A percentile compares a stretch with the other conserved stretches of the same genome.
phyloP scores from a whole-genome alignment of 2,113 vertebrate genomes.

The Paedocypris sp. region DNA sequence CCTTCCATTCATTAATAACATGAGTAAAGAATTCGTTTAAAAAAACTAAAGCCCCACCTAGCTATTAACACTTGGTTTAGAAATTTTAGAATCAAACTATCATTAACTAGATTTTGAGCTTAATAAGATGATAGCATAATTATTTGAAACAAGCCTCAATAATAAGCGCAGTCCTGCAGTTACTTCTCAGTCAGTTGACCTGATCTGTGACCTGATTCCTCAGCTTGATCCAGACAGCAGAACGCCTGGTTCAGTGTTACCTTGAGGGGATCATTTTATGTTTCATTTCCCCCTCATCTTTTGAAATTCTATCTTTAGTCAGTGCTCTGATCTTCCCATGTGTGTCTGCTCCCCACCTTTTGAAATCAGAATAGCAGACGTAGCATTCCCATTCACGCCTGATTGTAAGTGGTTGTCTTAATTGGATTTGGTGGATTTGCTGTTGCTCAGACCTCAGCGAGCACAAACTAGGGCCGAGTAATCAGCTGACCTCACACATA shows the following conservation, averaged over 20 bases:
- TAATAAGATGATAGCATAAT: no score
- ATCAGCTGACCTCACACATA: conserved; percentile 14
- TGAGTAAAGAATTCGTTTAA: no score
- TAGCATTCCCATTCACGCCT: not conserved
- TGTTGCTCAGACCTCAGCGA: conserved; percentile 21
- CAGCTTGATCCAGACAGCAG: conserved; percentile 4
- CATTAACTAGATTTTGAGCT: no score
- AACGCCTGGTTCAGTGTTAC: conserved; percentile 10
- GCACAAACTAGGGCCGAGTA: not conserved
- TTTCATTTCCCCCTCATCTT: not conserved
- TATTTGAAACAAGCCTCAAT: no score
- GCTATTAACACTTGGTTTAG: no score
- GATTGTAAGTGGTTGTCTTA: not conserved
- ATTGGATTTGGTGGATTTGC: conserved; percentile 32
- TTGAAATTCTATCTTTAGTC: not conserved
- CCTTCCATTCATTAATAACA: no score
- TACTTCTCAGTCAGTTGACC: not conserved
- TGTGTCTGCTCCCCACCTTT: no score
- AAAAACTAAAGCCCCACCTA: no score
- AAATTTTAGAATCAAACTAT: no score
- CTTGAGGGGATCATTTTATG: not conserved
- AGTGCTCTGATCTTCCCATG: not conserved
- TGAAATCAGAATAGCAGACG: no score
- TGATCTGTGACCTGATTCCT: not conserved
- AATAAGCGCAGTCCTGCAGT: no score